Percentiles rank a stretch among this genome's conserved stretches.
Evolutionary conservation across 2,797 vertebrate species (phyloP).

Genomic region (Meriones psammophilus): DNA sequence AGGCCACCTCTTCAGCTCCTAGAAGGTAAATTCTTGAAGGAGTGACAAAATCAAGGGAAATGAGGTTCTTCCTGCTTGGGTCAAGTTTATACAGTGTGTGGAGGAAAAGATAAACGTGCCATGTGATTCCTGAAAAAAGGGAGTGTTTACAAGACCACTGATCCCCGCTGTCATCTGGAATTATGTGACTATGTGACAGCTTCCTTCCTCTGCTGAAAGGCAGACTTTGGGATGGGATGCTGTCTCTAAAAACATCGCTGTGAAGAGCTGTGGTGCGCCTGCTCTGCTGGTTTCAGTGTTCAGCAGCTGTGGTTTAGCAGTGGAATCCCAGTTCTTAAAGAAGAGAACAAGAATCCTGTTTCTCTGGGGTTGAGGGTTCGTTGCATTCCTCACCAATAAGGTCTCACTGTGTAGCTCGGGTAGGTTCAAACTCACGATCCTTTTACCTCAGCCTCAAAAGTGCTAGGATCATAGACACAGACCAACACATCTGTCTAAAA

Average conservation of each 20-base stretch:
- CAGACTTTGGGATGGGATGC: not conserved
- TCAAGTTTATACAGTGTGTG: not conserved
- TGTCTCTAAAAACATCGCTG: not conserved
- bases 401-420: not conserved
- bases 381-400: not conserved
- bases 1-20: not conserved
- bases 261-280: not conserved
- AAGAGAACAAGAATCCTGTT: not conserved
- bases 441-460: not conserved
- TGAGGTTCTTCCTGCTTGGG: not conserved
- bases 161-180: not conserved
- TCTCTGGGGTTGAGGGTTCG: not conserved
- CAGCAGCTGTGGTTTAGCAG: slow-evolving; percentile 6
- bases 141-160: not conserved
- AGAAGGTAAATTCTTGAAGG: slow-evolving; percentile 56
- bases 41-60: slow-evolving; percentile 60
- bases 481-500: not conserved
- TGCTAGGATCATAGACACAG: not conserved
- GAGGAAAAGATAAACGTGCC: not conserved
- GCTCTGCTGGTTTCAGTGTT: not conserved
- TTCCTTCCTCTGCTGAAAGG: not conserved
- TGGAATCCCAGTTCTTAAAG: not conserved
- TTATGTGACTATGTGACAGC: not conserved
- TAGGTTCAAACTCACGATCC: not conserved
- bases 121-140: slow-evolving; percentile 38